phyloP scores from a whole-genome alignment of 2,888 invertebrate genomes.

The Troides helena region DNA sequence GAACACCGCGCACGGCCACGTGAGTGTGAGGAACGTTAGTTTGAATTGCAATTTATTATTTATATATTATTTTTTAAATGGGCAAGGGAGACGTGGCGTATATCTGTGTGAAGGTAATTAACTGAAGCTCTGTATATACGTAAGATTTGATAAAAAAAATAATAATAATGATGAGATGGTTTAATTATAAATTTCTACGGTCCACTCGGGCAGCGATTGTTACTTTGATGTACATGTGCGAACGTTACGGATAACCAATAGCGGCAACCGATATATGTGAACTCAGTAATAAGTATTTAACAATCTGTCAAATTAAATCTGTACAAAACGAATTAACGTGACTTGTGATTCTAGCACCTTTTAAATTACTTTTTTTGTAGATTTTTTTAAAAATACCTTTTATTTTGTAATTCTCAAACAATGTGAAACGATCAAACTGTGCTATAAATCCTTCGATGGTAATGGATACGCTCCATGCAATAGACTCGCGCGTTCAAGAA shows the following conservation, averaged over 20 bases:
- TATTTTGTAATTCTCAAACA: no score
- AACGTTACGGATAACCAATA: slow-evolving; percentile 67
- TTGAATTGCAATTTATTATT: slow-evolving; percentile 59
- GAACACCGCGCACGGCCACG: slow-evolving; percentile 41
- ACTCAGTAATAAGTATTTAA: slow-evolving; percentile 75
- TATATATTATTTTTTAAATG: slow-evolving; percentile 66
- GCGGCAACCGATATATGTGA: slow-evolving; percentile 68
- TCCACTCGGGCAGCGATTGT: slow-evolving; percentile 42
- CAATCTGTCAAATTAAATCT: slow-evolving; percentile 79
- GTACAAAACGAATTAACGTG: slow-evolving; percentile 73
- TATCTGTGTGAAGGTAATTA: slow-evolving; percentile 54
- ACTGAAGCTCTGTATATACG: slow-evolving; percentile 70
- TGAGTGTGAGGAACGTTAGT: slow-evolving; percentile 49
- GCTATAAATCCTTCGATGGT: no score
- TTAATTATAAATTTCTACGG: slow-evolving; percentile 43
- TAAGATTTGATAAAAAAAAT: slow-evolving; percentile 50
- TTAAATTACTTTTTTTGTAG: slow-evolving; percentile 26
- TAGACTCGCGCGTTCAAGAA: no score
- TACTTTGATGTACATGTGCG: slow-evolving; percentile 54
- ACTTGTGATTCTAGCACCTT: slow-evolving; percentile 62
- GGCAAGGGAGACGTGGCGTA: slow-evolving; percentile 53
- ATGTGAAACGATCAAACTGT: no score
- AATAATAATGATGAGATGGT: slow-evolving; percentile 35
- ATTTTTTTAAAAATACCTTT: background rate
- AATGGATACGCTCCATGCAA: no score